These are phyloP conservation scores for Passer montanus DNA, from an alignment of 2,113 vertebrate genomes.

Conservation along the genomic window DNA sequence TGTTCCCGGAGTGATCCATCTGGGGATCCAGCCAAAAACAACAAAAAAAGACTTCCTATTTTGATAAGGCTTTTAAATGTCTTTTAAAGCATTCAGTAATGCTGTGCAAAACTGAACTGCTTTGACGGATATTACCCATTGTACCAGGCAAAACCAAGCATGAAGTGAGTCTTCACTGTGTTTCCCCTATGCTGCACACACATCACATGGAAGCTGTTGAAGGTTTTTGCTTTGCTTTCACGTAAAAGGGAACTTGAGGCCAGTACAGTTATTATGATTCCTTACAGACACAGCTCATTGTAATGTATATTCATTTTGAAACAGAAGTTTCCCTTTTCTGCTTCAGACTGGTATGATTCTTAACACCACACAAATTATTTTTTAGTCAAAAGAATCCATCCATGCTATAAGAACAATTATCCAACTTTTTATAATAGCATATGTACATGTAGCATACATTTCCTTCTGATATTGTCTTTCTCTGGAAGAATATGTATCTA, in stretches of 20 bases:
- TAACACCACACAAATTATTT: neutral
- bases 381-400: neutral
- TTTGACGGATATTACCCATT: neutral
- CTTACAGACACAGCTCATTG: neutral
- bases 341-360: neutral
- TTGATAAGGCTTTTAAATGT: neutral
- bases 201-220: neutral
- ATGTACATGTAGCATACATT: neutral
- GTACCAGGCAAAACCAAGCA: neutral
- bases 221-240: neutral
- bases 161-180: neutral
- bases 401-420: neutral
- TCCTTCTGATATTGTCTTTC: neutral
- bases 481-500: neutral
- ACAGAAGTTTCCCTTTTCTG: neutral
- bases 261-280: neutral
- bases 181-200: neutral
- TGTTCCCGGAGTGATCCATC: neutral
- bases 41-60: neutral
- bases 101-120: neutral
- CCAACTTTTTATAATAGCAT: neutral
- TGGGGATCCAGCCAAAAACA: slow-evolving; percentile 39
- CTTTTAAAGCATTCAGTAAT: neutral
- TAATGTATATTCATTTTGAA: neutral
- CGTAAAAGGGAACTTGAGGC: neutral